phyloP scores from a whole-genome alignment of 2,797 vertebrate species.

The Lophotriccus pileatus region DNA sequence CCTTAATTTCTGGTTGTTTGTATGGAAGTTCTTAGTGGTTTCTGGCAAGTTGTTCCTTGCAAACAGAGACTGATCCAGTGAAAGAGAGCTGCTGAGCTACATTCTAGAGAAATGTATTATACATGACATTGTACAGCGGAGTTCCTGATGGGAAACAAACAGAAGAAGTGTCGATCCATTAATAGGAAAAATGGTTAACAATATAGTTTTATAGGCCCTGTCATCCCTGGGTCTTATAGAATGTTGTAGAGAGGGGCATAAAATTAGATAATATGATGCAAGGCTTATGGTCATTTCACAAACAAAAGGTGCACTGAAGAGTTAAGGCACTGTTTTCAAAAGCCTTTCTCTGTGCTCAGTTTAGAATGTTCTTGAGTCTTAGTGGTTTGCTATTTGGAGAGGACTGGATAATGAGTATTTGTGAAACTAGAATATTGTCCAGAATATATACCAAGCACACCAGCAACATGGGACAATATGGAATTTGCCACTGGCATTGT shows the following conservation, averaged over 20 bases:
- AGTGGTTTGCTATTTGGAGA: not conserved
- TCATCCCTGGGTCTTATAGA: not conserved
- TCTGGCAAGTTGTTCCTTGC: not conserved
- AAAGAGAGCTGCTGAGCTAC: not conserved
- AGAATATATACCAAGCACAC: not conserved
- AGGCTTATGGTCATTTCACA: not conserved
- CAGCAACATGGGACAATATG: not conserved
- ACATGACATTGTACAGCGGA: not conserved
- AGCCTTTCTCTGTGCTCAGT: not conserved
- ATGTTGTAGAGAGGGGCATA: not conserved
- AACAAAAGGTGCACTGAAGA: constrained; percentile 7
- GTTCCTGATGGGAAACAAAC: not conserved
- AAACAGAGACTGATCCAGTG: not conserved
- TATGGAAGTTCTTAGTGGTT: not conserved
- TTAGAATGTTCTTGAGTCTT: not conserved
- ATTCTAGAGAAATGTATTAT: not conserved
- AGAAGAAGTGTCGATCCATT: not conserved
- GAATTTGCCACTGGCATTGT: not conserved
- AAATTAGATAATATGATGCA: not conserved
- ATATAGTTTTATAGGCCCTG: not conserved
- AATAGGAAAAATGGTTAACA: not conserved
- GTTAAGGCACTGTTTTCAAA: constrained; percentile 13
- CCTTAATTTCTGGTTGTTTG: constrained; percentile 10
- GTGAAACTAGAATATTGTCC: not conserved
- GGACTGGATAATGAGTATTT: not conserved